Conservation (phyloP, 37 sponge, comb jelly and placozoan genomes). For the Agelas oroides region DNA sequence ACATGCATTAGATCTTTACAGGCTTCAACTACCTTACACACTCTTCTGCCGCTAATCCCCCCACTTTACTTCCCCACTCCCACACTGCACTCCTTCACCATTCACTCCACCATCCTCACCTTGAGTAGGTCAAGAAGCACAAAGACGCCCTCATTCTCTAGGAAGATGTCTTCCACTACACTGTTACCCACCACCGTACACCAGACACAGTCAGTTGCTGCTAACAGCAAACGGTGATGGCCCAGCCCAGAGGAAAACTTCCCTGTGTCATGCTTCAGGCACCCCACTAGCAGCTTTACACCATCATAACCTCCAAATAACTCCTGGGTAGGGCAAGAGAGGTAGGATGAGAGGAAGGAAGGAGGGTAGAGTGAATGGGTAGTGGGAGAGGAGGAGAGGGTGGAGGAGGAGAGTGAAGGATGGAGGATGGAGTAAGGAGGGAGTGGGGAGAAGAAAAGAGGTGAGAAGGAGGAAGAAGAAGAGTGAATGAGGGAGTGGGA, state of each 20-base stretch:
- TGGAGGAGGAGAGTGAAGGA: not conserved
- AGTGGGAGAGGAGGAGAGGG: not conserved
- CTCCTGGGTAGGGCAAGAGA: conserved; percentile 58
- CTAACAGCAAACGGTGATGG: conserved; percentile 86
- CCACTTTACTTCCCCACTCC: not conserved
- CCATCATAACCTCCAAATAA: conserved; percentile 93
- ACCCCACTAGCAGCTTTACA: conserved; percentile 75
- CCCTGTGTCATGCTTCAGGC: conserved; percentile 69
- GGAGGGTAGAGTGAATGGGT: too few relatives aligned
- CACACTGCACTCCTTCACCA: not conserved
- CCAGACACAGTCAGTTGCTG: conserved; percentile 91
- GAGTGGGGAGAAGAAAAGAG: not conserved
- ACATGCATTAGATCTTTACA: too few relatives aligned
- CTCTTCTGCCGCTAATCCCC: not conserved
- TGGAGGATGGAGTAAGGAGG: not conserved
- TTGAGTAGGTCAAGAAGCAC: conserved; percentile 89
- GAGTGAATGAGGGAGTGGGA: conserved; percentile 1
- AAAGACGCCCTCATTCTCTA: conserved; percentile 94
- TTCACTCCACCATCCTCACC: conserved; percentile 24
- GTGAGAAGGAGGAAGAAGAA: not conserved
- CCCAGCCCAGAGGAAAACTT: conserved; percentile 87
- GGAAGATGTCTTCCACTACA: conserved; percentile 91
- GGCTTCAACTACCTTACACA: too few relatives aligned
- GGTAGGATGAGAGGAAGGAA: not conserved
- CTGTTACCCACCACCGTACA: conserved; percentile 81